phyloP scores from a whole-genome alignment of 2,113 vertebrate species.

The Corapipo altera region DNA sequence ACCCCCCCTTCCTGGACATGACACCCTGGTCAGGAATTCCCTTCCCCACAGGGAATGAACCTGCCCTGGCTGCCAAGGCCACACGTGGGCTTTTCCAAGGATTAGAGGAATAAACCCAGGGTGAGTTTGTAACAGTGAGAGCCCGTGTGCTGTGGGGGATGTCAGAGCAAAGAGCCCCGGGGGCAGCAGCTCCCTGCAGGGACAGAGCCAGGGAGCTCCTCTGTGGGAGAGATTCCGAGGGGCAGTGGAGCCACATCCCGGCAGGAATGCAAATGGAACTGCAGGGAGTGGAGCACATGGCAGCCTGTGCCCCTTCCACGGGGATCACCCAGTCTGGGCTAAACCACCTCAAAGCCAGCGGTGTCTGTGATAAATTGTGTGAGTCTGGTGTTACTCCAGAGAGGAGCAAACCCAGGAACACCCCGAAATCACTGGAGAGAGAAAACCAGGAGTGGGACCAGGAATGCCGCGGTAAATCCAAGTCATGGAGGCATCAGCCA shows the following conservation, averaged over 20 bases:
- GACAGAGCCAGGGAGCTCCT: background rate
- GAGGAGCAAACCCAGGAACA: background rate
- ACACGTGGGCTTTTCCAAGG: background rate
- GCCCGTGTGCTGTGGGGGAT: background rate
- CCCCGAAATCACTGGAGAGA: background rate
- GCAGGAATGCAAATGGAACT: background rate
- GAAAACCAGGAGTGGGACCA: background rate
- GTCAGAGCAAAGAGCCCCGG: background rate
- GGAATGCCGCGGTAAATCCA: background rate
- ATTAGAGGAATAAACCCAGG: too few species aligned
- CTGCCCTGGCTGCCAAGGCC: background rate
- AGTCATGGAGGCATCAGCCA: rapidly evolving
- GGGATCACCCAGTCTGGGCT: background rate
- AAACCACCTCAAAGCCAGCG: background rate
- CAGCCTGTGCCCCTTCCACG: rapidly evolving
- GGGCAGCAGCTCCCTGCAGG: background rate
- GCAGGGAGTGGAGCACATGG: rapidly evolving
- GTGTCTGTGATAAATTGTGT: rapidly evolving
- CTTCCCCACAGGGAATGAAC: background rate
- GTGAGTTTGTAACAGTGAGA: background rate
- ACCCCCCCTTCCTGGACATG: background rate
- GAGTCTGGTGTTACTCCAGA: rapidly evolving
- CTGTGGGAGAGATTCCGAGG: background rate
- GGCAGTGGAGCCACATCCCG: background rate
- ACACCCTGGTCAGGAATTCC: background rate